phyloP scores from a whole-genome alignment of 35 echinoderm and acorn worm genomes.

The Ophioderma brevispina region DNA sequence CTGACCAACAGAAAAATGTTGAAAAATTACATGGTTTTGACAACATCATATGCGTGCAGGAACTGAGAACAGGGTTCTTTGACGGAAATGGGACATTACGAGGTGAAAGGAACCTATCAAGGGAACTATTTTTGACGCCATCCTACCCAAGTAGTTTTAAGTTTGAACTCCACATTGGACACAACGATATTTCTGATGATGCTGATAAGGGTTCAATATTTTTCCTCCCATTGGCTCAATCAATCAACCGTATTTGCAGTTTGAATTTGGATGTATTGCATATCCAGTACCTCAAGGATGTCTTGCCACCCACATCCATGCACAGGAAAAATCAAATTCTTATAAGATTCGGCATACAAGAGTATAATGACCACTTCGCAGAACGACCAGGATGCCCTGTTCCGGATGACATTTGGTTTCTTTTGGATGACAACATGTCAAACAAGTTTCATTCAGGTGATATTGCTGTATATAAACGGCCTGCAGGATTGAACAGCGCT shows the following conservation, averaged over 20 bases:
- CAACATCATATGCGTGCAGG: not conserved
- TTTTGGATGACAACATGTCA: constrained; percentile 13
- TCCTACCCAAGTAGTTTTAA: not conserved
- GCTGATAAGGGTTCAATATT: not conserved
- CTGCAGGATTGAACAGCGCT: too few relatives aligned
- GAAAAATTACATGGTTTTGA: not conserved
- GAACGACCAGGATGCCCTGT: not conserved
- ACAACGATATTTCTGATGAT: not conserved
- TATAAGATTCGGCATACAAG: not conserved
- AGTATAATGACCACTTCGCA: not conserved
- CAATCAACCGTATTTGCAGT: not conserved
- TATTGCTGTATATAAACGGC: constrained; percentile 8
- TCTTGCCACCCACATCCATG: not conserved
- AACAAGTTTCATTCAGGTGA: constrained; percentile 23
- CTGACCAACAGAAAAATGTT: not conserved
- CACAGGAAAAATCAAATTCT: not conserved
- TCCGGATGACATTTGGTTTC: constrained; percentile 17
- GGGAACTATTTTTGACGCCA: not conserved
- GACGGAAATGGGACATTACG: not conserved
- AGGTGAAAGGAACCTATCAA: not conserved
- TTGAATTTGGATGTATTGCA: not conserved
- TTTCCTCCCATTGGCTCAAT: not conserved
- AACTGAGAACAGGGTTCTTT: constrained; percentile 9
- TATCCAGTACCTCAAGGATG: not conserved
- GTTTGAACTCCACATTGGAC: not conserved